Conservation (phyloP, 2,113 vertebrate genomes). For the Macroglossus sobrinus region DNA sequence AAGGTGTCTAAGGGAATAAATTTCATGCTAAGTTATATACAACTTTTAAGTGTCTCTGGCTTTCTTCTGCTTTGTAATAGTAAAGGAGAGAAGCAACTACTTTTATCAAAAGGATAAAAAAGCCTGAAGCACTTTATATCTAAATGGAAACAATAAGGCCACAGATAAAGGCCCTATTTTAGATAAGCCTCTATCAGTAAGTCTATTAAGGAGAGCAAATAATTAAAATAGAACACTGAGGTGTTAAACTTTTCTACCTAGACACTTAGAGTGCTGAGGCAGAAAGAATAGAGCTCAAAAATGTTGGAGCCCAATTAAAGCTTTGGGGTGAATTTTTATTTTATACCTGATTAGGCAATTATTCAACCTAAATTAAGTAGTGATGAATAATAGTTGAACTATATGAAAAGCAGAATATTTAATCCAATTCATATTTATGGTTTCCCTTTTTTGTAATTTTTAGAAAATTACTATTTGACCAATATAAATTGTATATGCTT, state of each 20-base stretch:
- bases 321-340: not conserved
- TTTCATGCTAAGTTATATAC: not conserved
- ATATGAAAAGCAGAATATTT: not conserved
- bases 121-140: not conserved
- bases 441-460: not conserved
- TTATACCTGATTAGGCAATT: not conserved
- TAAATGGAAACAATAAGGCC: not conserved
- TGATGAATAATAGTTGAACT: not conserved
- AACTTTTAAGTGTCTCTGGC: not conserved
- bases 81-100: not conserved
- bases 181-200: not conserved
- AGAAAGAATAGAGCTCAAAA: not conserved
- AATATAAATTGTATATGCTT: not conserved
- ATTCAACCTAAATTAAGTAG: not conserved
- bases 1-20: not conserved
- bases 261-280: not conserved
- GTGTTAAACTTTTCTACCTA: not conserved
- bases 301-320: not conserved
- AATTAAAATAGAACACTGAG: not conserved
- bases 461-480: not conserved
- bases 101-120: not conserved
- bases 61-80: not conserved
- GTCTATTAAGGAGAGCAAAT: not conserved
- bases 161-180: not conserved
- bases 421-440: not conserved